phyloP scores from a whole-genome alignment of 2,888 invertebrate species.

The Automeris io region DNA sequence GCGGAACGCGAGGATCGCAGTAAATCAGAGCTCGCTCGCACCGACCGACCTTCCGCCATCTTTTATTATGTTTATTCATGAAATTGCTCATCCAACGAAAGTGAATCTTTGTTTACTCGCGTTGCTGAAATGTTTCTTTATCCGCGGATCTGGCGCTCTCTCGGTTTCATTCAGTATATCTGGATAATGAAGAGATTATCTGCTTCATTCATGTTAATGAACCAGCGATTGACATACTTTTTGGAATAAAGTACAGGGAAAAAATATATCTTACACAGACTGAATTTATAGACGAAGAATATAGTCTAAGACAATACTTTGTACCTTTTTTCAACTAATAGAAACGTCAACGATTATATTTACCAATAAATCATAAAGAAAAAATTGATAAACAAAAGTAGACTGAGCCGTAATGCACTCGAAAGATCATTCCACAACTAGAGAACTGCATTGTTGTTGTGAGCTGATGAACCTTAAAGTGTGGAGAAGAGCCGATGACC shows the following conservation, averaged over 20 bases:
- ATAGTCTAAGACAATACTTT: too few species aligned
- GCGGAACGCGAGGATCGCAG: slow-evolving; percentile 31
- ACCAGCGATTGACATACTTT: not conserved
- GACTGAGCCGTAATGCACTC: too few species aligned
- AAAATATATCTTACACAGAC: too few species aligned
- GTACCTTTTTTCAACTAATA: too few species aligned
- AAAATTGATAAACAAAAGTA: too few species aligned
- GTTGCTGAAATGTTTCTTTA: slow-evolving; percentile 2
- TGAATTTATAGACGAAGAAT: too few species aligned
- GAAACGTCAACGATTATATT: too few species aligned
- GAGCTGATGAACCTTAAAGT: too few species aligned
- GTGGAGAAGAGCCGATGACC: too few species aligned
- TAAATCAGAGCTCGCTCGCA: slow-evolving; percentile 57
- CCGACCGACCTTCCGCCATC: slow-evolving; percentile 51
- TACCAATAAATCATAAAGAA: too few species aligned
- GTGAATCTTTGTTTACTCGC: slow-evolving; percentile 63
- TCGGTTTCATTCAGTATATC: slow-evolving; percentile 1
- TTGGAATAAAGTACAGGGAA: not conserved
- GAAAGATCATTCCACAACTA: too few species aligned
- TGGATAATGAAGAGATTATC: slow-evolving; percentile 2
- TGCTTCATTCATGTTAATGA: slow-evolving; percentile 1
- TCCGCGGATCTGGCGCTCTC: slow-evolving; percentile 2
- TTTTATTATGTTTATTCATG: slow-evolving; percentile 73
- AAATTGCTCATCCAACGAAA: slow-evolving; percentile 67
- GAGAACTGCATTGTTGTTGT: too few species aligned